Evolutionary conservation across 2,888 invertebrate species (phyloP).

Genomic region (Cheilosia urbana): DNA sequence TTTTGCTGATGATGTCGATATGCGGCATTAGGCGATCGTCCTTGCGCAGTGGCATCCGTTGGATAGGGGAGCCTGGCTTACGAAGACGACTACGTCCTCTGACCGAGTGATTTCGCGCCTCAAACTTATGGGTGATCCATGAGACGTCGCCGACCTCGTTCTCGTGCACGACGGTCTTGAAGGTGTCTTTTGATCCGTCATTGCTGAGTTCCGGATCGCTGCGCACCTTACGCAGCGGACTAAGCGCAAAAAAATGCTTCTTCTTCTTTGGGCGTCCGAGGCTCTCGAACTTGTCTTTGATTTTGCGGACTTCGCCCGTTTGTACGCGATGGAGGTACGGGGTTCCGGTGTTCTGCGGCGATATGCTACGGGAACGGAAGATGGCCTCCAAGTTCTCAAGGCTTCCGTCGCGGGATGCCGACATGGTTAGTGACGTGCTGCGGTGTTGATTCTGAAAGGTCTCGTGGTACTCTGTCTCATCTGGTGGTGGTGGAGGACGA

Average conservation of each 20-base stretch:
- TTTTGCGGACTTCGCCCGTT: slow-evolving; percentile 90
- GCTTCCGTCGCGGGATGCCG: slow-evolving; percentile 76
- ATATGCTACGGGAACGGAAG: slow-evolving; percentile 89
- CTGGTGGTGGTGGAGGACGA: slow-evolving; percentile 85
- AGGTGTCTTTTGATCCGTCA: slow-evolving; percentile 85
- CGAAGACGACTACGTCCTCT: slow-evolving; percentile 85
- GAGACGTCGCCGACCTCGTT: slow-evolving; percentile 86
- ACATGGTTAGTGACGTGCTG: slow-evolving; percentile 47
- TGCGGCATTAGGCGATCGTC: slow-evolving; percentile 93
- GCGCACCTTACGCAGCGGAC: slow-evolving; percentile 86
- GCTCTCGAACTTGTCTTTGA: slow-evolving; percentile 91
- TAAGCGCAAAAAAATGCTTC: slow-evolving; percentile 82
- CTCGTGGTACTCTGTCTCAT: slow-evolving; percentile 80
- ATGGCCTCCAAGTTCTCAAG: slow-evolving; percentile 87
- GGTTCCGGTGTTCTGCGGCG: slow-evolving; percentile 88
- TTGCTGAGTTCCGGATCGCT: slow-evolving; percentile 91
- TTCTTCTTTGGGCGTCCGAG: slow-evolving; percentile 75
- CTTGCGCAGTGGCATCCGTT: slow-evolving; percentile 86
- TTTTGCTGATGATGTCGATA: slow-evolving; percentile 95
- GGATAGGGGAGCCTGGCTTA: slow-evolving; percentile 87
- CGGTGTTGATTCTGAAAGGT: slow-evolving; percentile 46
- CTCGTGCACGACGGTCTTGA: slow-evolving; percentile 83
- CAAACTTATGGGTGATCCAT: slow-evolving; percentile 86
- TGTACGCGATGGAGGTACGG: slow-evolving; percentile 89
- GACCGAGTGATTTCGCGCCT: slow-evolving; percentile 83